phyloP scores from a whole-genome alignment of 2,113 vertebrate species.

The Gorilla gorilla region DNA sequence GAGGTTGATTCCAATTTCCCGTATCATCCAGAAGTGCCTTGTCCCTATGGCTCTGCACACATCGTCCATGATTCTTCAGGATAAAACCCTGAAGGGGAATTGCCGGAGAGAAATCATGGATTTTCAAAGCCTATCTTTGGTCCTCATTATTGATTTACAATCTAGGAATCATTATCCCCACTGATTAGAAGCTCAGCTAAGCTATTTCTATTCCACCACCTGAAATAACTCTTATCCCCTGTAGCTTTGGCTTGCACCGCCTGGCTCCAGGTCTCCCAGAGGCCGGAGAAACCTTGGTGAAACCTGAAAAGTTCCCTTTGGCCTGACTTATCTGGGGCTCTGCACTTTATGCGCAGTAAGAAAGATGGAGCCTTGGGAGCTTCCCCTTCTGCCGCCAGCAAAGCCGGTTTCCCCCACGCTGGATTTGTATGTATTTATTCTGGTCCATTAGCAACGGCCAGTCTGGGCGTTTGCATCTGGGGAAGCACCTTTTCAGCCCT shows the following conservation, averaged over 20 bases:
- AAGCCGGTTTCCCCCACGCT: accelerated
- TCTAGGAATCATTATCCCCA: not conserved
- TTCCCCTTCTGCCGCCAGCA: accelerated
- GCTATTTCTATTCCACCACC: not conserved
- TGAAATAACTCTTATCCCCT: accelerated
- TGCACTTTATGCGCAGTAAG: accelerated
- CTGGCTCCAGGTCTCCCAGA: not conserved
- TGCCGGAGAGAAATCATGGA: not conserved
- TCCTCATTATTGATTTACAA: not conserved
- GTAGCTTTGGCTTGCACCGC: too few species aligned
- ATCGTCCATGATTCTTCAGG: accelerated
- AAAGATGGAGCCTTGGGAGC: accelerated
- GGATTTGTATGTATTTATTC: not conserved
- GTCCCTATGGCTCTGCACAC: accelerated
- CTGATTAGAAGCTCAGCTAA: not conserved
- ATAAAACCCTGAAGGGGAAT: not conserved
- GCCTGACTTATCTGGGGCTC: not conserved
- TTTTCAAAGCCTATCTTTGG: not conserved
- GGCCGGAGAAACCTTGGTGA: not conserved
- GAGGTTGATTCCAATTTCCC: accelerated
- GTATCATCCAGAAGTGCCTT: accelerated
- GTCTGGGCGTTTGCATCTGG: accelerated
- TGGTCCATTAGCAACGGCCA: accelerated
- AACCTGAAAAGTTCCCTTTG: not conserved
- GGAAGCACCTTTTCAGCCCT: not conserved